Evolutionary conservation across 1,140 invertebrate species (phyloP), one percentile per base, ranked within the genome.

Genomic region (Campoletis sonorensis): DNA sequence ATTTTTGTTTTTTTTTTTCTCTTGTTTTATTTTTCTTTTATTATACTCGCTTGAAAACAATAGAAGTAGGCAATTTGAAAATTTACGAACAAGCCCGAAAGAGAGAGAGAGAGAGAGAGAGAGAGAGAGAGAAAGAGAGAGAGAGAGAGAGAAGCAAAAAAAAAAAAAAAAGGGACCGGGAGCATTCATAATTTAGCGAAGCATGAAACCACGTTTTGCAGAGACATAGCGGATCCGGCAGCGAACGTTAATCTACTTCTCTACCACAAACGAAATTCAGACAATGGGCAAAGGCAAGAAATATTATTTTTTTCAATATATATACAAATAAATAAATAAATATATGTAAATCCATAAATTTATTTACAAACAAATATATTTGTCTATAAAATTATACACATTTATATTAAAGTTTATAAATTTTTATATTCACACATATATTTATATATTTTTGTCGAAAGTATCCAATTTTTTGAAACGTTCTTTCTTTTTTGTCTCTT

Each of bases 171-270:
- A n/a, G n/a, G n/a, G n/a, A n/a, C n/a, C n/a, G n/a, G 5, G 72
- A 71, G 45, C 68, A n/a, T 58, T 45, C 71, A 79, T 79, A 67
- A 37, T 77, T 81, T 82, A 79, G 76, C 37, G 61, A 40, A 72
- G 73, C 68, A 79, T 40, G 76, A 81, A 70, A 77, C 51, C 68
- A 77, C 76, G 64, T 86, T 89, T 91, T 89, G 88, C 90, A 91
- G 89, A 91, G 88, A 91, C 87, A 84, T 90, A 86, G 88, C 88
- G 82, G 91, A 92, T 83, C 87, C 89, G 72, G 88, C 89, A 79
- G 90, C 89, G 85, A 89, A 86, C 83, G 86, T 91, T 89, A 91
- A 84, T 87, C 90, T 92, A 87, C 91, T 92, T 85, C 90, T 86
- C 83, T 88, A 89, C 88, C 71, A 88, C 85, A 91, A 90, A 90